Conservation (phyloP, 2,113 vertebrate species). For the Paraplagusia blochii region DNA sequence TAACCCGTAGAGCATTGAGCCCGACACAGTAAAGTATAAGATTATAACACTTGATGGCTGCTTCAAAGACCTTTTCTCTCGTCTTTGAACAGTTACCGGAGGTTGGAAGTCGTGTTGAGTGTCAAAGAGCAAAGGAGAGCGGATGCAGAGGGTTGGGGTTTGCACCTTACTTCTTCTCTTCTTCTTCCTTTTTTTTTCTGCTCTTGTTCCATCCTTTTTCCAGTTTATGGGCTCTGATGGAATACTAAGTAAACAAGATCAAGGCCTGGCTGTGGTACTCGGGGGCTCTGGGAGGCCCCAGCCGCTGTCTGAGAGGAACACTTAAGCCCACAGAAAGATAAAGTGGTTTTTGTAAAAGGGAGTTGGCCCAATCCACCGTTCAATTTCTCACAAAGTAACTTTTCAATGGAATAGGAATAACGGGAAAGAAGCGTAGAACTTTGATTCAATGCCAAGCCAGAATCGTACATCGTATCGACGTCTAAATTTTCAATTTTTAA, state of each 20-base stretch:
- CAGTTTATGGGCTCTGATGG: constrained; percentile 23
- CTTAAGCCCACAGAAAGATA: constrained; percentile 41
- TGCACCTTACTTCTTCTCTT: constrained; percentile 16
- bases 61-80: constrained; percentile 67
- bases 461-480: too few species aligned
- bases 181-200: neutral
- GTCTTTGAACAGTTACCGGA: constrained; percentile 69
- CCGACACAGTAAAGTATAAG: constrained; percentile 26
- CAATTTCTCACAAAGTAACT: constrained; percentile 18
- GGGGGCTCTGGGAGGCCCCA: constrained; percentile 31
- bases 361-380: constrained; percentile 23
- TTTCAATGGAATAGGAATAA: constrained; percentile 4
- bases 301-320: constrained; percentile 34
- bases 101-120: constrained; percentile 47
- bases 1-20: constrained; percentile 43
- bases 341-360: constrained; percentile 23
- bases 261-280: constrained; percentile 35
- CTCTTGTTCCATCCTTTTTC: constrained; percentile 3
- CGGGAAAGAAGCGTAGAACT: neutral
- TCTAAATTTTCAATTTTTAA: too few species aligned
- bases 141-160: constrained; percentile 26
- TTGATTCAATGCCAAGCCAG: neutral
- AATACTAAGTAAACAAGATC: constrained; percentile 64
- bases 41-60: constrained; percentile 53
- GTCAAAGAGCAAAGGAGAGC: constrained; percentile 35